Percentiles rank a stretch among this genome's conserved stretches.
Evolutionary conservation across 2,888 invertebrate species (phyloP).

Genomic region (Torymus aiolomorphi): DNA sequence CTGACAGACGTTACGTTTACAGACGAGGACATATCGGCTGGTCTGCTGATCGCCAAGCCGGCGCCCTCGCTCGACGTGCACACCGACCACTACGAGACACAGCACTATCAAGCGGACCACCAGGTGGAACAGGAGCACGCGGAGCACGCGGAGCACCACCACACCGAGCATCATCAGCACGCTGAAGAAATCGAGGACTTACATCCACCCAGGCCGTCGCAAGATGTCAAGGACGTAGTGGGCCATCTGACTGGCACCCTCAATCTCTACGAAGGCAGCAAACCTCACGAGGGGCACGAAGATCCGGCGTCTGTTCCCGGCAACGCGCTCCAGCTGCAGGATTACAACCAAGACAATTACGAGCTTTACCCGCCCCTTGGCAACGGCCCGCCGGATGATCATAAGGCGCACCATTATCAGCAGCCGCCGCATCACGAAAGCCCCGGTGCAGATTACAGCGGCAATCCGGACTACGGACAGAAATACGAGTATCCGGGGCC

Average conservation of each 20-base stretch:
- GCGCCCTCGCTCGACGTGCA: constrained; percentile 58
- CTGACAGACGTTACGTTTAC: constrained; percentile 74
- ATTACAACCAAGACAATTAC: constrained; percentile 44
- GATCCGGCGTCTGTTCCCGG: constrained; percentile 1
- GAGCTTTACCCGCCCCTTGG: constrained; percentile 51
- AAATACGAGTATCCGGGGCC: not conserved
- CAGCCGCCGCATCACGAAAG: constrained; percentile 6
- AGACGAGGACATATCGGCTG: constrained; percentile 69
- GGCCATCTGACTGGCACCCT: constrained; percentile 10
- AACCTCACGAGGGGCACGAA: not conserved
- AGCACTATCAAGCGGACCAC: constrained; percentile 29
- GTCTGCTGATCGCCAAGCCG: constrained; percentile 73
- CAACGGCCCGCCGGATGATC: constrained; percentile 28
- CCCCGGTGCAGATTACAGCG: not conserved
- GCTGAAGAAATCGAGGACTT: not conserved
- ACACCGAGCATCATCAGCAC: not conserved
- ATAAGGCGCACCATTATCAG: not conserved
- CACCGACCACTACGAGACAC: constrained; percentile 35
- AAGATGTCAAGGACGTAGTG: constrained; percentile 10
- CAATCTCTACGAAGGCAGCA: not conserved
- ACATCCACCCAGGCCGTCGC: constrained; percentile 2
- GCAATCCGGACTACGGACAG: not conserved
- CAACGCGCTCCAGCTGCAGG: constrained; percentile 39
- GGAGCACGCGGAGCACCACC: constrained; percentile 37
- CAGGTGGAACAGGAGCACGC: constrained; percentile 6